Percentiles rank a stretch among this genome's conserved stretches.
phyloP scores from a whole-genome alignment of 2,797 vertebrate species.

The Brachyalestes nurse region DNA sequence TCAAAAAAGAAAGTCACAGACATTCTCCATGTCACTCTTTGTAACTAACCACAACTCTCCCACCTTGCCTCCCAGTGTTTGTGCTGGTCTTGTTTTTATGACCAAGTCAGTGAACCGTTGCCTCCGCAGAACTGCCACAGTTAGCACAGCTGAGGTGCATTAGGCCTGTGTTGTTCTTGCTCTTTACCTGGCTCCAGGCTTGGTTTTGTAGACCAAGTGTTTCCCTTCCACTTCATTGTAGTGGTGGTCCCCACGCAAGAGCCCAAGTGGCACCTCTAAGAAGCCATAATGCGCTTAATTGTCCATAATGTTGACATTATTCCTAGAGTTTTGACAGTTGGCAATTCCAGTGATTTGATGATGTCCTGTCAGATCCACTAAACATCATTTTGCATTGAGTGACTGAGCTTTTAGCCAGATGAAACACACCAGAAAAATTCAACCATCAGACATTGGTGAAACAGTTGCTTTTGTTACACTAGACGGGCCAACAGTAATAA shows the following conservation, averaged over 20 bases:
- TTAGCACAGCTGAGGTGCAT: conserved; percentile 82
- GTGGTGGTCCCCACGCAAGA: conserved; percentile 40
- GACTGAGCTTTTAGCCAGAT: conserved; percentile 54
- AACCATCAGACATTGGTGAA: conserved; percentile 60
- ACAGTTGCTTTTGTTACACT: conserved; percentile 66
- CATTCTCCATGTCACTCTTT: conserved; percentile 41
- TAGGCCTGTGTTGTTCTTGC: conserved; percentile 72
- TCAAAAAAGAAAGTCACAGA: conserved; percentile 46
- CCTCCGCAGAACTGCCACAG: conserved; percentile 69
- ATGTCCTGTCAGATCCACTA: conserved; percentile 44
- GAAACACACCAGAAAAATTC: conserved; percentile 58
- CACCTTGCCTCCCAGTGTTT: conserved; percentile 58
- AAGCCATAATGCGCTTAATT: conserved; percentile 52
- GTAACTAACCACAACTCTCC: conserved; percentile 26
- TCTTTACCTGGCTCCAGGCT: conserved; percentile 71
- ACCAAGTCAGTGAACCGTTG: conserved; percentile 74
- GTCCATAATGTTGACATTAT: conserved; percentile 51
- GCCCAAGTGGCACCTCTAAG: conserved; percentile 49
- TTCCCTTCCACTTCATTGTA: conserved; percentile 55
- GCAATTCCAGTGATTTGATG: conserved; percentile 47
- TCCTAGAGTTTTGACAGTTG: conserved; percentile 51
- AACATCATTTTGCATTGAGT: conserved; percentile 34
- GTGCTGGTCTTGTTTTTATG: conserved; percentile 74
- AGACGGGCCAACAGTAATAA: conserved; percentile 63
- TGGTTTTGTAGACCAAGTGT: conserved; percentile 58